Evolutionary conservation across 2,113 vertebrate genomes (phyloP), one percentile per base, ranked within the genome.

Genomic region (Mixornis gularis): DNA sequence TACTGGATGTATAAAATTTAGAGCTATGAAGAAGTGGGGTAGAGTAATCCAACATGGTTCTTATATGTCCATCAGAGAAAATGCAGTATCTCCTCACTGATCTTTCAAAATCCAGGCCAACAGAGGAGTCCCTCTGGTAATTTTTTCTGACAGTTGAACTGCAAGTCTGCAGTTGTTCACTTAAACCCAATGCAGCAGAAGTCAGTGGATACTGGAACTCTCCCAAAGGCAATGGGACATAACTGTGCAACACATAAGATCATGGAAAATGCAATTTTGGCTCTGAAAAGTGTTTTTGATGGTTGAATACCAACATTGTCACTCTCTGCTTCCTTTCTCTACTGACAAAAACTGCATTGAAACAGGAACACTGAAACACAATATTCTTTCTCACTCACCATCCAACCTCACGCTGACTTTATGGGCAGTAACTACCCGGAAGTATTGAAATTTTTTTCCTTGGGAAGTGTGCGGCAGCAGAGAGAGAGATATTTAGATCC

Each of bases 281-380:
- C 94, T 92, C 79, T 34, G 78, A 92, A 92, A 94, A 30, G 36
- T 92, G 92, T 93, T 96, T 94, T 89, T 70, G 56, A 92, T 38
- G 53, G 64, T 32, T 82, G 55, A 68, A 64, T 68, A 71, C 30
- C 56, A 81, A 69, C n/a, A 63, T 14, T 56, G 29, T 79, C 68
- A 80, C 32, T 79, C 59, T 30, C 15, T 63, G 82, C 44, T 96
- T 96, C 95, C 94, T 85, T 89, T 91, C 59, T 46, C 40, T 56
- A 38, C 69, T 72, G 32, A 86, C 46, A 88, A 94, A 72, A 38
- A 78, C 34, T 20, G 12, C 36, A 43, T 3, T 71, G 69, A 32
- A 94, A 93, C 41, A 73, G 80, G 53, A 89, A 82, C 44, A 55
- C 34, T 56, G n/a, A 65, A 92, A 79, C 48, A 73, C 38, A n/a